phyloP scores from a whole-genome alignment of 2,113 vertebrate species.

The Syngnathus floridae region DNA sequence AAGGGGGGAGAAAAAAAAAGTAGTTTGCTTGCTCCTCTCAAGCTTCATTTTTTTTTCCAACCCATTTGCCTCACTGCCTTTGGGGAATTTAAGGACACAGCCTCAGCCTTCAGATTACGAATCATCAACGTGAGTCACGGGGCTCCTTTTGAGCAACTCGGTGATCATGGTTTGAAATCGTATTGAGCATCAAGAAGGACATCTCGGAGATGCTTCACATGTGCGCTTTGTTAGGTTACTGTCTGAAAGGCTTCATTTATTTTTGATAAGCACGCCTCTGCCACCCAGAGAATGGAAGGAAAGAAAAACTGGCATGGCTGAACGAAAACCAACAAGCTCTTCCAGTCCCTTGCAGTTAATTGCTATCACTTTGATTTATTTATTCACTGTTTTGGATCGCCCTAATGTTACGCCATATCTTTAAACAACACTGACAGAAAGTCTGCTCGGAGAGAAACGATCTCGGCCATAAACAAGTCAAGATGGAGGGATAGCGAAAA shows the following conservation, averaged over 20 bases:
- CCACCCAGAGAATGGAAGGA: conserved; percentile 16
- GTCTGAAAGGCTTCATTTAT: conserved; percentile 47
- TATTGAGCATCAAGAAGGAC: conserved; percentile 13
- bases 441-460: conserved; percentile 24
- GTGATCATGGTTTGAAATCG: conserved; percentile 39
- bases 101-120: conserved; percentile 9
- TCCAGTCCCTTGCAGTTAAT: background rate
- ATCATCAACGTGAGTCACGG: conserved; percentile 46
- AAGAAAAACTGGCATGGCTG: conserved; percentile 6
- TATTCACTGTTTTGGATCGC: conserved; percentile 1
- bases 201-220: conserved; percentile 29
- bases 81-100: conserved; percentile 5
- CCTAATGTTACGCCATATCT: conserved; percentile 1
- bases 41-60: conserved; percentile 12
- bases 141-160: conserved; percentile 24
- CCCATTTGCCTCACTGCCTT: background rate
- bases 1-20: conserved; percentile 34
- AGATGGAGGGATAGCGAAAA: background rate
- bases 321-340: conserved; percentile 1
- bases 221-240: conserved; percentile 36
- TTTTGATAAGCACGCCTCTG: conserved; percentile 44
- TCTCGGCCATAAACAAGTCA: conserved; percentile 3
- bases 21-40: conserved; percentile 41
- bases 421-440: conserved; percentile 21
- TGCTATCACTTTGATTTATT: conserved; percentile 1